Evolutionary conservation across 1,140 invertebrate genomes (phyloP).

Genomic region (Procambarus clarkii): DNA sequence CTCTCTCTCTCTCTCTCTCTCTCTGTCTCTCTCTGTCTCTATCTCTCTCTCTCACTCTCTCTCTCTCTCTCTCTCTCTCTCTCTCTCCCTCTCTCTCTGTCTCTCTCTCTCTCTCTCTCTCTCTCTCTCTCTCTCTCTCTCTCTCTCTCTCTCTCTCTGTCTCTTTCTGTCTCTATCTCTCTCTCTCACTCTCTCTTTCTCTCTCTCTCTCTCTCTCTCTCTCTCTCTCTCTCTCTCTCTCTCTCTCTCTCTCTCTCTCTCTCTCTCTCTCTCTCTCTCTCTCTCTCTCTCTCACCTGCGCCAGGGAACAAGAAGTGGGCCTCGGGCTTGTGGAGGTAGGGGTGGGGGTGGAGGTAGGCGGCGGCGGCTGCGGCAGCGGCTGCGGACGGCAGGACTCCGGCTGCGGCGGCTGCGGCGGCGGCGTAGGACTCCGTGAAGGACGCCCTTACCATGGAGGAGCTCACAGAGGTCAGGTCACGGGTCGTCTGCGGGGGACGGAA

Average conservation of each 20-base stretch:
- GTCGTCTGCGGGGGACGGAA: constrained; percentile 42
- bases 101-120: neutral
- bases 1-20: constrained; percentile 70
- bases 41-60: too few species aligned
- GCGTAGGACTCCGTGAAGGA: constrained; percentile 71
- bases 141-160: constrained; percentile 39
- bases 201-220: neutral
- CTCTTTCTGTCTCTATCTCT: neutral
- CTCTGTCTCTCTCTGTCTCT: too few species aligned
- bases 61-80: neutral
- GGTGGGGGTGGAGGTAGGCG: constrained; percentile 75
- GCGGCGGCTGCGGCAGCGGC: constrained; percentile 71
- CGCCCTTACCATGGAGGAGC: constrained; percentile 70
- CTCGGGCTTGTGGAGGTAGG: constrained; percentile 78
- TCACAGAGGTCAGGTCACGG: constrained; percentile 65
- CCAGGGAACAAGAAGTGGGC: constrained; percentile 77
- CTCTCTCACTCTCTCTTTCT: neutral
- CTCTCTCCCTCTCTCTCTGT: constrained; percentile 72
- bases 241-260: neutral
- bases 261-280: neutral
- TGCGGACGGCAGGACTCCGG: constrained; percentile 55
- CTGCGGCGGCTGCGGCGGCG: constrained; percentile 72
- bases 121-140: neutral
- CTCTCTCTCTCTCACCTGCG: constrained; percentile 76
- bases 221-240: constrained; percentile 72